Percentiles rank a stretch among this genome's conserved stretches.
These are phyloP conservation scores for Laterallus jamaicensis DNA, from an alignment of 2,113 vertebrate genomes.

Conservation along the genomic window DNA sequence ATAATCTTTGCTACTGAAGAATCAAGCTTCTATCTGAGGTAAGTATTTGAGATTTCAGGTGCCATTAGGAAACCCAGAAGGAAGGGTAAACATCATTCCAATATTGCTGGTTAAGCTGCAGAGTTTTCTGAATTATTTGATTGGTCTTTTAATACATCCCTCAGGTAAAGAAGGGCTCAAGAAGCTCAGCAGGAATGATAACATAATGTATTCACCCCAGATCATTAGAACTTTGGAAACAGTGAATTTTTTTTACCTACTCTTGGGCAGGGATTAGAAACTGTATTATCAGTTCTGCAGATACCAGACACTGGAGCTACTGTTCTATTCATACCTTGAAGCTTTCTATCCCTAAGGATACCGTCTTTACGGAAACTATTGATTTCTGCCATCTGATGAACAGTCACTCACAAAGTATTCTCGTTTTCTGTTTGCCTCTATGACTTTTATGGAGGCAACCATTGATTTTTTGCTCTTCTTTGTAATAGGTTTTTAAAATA, in stretches of 20 bases:
- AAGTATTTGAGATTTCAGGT: neutral
- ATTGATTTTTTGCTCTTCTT: conserved; percentile 51
- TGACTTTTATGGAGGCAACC: conserved; percentile 26
- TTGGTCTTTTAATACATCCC: neutral
- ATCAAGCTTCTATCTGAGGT: neutral
- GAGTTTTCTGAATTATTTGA: neutral
- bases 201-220: neutral
- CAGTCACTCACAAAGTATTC: conserved; percentile 47
- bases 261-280: conserved; percentile 33
- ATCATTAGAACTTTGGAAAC: conserved; percentile 39
- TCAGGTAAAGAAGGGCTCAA: neutral
- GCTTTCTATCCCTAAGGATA: conserved; percentile 32
- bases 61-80: neutral
- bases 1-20: neutral
- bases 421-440: conserved; percentile 2
- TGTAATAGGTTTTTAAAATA: neutral
- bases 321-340: conserved; percentile 35
- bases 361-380: conserved; percentile 39
- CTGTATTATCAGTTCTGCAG: conserved; percentile 32
- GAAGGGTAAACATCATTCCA: neutral
- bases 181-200: neutral
- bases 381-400: conserved; percentile 55
- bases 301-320: neutral
- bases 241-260: neutral
- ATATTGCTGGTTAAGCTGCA: neutral